Evolutionary conservation across 2,797 vertebrate genomes (phyloP), one percentile per base, ranked within the genome.

Genomic region (Huso huso): DNA sequence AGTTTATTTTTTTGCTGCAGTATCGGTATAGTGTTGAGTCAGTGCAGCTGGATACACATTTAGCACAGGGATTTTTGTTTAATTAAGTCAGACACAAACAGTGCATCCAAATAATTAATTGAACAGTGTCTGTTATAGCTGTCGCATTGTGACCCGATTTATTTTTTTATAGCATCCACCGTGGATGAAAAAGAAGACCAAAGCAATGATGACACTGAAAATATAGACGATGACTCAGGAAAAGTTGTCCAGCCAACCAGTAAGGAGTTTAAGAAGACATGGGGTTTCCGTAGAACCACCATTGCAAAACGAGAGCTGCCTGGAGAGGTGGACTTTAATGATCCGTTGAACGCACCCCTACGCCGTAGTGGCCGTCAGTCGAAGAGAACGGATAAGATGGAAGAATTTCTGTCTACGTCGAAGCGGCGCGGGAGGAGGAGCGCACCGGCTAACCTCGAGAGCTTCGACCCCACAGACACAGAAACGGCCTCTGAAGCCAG

Each of bases 221-320:
- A 75, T 49, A 5, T 87, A 81, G 83, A 86, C 15, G 75, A 83
- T 23, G 1, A 62, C 48, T 62, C 73, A 12, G 80, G 78, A 6
- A 72, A 13, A 8, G 75, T 78, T 66, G 61, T 72, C 66, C 94
- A 92, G 67, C 93, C 92, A 0, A 91, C 89, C 13, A 87, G 93
- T 66, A 93, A 92, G 49, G 92, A 95, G 74, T 85, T 94, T 74
- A 91, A 80, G 80, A 99, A 96, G 78, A 95, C 93, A 0, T 99
- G 97, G 97, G 94, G 95, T 0, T 99, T 99, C 76, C 90, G 97
- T 6, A 90, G 92, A 66, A 93, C 95, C 50, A 99, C 96, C 0
- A 92, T 98, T 50, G 97, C 95, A 3, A 92, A 85, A 70, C 87
- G 97, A 12, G 94, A 98, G 71, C 84, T 90, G 37, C 78, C 83